Base-by-base conservation (phyloP, 2,113 vertebrate species). In the Forbesichthys agassizii region DNA sequence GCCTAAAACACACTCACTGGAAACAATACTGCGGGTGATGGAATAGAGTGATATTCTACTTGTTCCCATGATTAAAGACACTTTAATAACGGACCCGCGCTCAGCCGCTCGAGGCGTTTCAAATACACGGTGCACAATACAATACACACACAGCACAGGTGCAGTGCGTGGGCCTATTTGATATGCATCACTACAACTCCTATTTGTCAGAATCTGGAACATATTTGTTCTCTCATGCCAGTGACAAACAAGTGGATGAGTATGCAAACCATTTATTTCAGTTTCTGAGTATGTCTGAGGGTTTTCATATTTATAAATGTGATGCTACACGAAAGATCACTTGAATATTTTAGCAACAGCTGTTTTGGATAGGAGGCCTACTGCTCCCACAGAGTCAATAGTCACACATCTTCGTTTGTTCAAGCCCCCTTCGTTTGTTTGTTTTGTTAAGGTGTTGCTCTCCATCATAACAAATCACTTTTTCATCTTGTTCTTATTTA, bases 391-490 rank as follows among this genome's bases (percentile, higher is more conserved):
- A 69, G 57, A 84, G 71, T 83, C 86, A 71, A 84, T 68, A 74
- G 63, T 51, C 18, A 73, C 66, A 81, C 83, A 78, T 85, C 74
- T 33, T 75, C 81, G 85, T 84, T 88, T 88, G 84, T 90, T 88
- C 85, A 78, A 82, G 74, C 81, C 69, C 66, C 76, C 73, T 76
- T 77, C 64, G 84, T 86, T 88, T 91, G 86, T 90, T 92, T 90
- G 90, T 89, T 90, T 90, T 90, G 82, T 85, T 88, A 88, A 90
- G 85, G 87, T 88, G 90, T 91, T 81, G 73, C 86, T 84, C 74
- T 87, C 89, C 84, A 83, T 92, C 88, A 91, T 90, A 91, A 92
- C 89, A 85, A 93, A 91, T 90, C 87, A 91, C 84, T 73, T 81
- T 89, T 88, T 85, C 86, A 87, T 88, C 78, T 86, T 79, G 86